Evolutionary conservation across 1,140 invertebrate species (phyloP).

Genomic region (Pseudoatta argentina): DNA sequence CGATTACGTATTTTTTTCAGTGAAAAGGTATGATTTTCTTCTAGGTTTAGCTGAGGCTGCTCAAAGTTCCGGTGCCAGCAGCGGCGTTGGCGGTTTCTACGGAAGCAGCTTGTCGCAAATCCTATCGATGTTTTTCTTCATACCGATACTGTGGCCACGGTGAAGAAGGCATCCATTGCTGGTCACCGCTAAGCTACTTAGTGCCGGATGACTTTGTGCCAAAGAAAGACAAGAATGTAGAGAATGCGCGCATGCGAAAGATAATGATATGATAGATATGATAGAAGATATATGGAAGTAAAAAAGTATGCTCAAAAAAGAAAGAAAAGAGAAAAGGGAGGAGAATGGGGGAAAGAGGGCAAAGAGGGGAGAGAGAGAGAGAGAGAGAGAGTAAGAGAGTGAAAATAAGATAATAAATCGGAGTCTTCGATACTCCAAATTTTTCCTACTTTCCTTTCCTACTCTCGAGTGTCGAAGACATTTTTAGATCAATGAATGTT

Average conservation of each 20-base stretch:
- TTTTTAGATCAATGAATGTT: constrained; percentile 76
- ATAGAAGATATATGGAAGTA: not conserved
- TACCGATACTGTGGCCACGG: constrained; percentile 71
- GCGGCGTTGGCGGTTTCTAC: constrained; percentile 7
- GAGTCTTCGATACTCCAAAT: constrained; percentile 64
- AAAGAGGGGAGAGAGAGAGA: not conserved
- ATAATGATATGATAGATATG: not conserved
- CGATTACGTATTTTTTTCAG: not conserved
- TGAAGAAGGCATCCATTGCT: constrained; percentile 71
- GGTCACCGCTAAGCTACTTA: constrained; percentile 67
- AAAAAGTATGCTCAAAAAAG: not conserved
- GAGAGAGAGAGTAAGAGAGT: constrained; percentile 12
- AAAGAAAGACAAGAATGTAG: constrained; percentile 70
- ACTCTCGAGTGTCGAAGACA: constrained; percentile 67
- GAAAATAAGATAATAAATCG: constrained; percentile 59
- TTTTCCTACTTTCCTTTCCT: constrained; percentile 74
- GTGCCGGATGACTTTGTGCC: constrained; percentile 76
- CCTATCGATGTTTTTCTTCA: constrained; percentile 69
- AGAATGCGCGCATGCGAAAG: constrained; percentile 32
- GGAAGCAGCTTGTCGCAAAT: constrained; percentile 60
- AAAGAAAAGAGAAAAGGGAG: not conserved
- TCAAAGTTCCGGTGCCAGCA: constrained; percentile 70
- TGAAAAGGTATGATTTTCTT: constrained; percentile 1
- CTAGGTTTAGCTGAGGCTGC: constrained; percentile 72
- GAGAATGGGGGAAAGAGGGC: not conserved